A percentile compares a stretch with the other conserved stretches of the same genome.
These are phyloP conservation scores for Sinocyclocheilus grahami DNA, from an alignment of 2,113 vertebrate species.

Conservation along the genomic window DNA sequence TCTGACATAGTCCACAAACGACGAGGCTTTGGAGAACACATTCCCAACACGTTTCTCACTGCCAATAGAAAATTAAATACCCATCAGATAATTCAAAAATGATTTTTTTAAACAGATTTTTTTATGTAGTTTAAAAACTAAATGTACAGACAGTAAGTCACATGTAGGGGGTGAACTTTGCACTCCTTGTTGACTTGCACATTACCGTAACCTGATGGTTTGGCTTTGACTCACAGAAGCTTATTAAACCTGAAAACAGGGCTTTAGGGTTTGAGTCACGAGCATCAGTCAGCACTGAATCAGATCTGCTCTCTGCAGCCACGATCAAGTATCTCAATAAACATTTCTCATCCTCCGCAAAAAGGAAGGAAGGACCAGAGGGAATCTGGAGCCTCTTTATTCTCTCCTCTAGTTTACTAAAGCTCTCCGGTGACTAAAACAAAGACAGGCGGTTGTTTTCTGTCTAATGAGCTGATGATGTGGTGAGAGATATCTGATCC, in stretches of 20 bases:
- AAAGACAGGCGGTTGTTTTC: conserved; percentile 5
- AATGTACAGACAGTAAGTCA: not conserved
- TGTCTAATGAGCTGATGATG: conserved; percentile 34
- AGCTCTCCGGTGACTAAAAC: not conserved
- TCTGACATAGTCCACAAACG: conserved; percentile 89
- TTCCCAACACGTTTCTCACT: conserved; percentile 91
- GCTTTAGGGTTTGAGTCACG: conserved; percentile 30
- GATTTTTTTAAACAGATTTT: too few species aligned
- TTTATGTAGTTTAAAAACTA: not conserved
- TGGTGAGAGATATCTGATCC: conserved; percentile 17
- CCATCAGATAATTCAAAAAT: not conserved
- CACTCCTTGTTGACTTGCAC: not conserved
- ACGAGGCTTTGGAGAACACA: conserved; percentile 87
- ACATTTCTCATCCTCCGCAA: conserved; percentile 22
- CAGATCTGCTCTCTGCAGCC: conserved; percentile 2
- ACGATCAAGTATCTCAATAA: conserved; percentile 35
- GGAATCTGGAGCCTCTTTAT: conserved; percentile 18
- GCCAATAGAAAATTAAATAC: conserved; percentile 59
- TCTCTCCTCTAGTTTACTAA: not conserved
- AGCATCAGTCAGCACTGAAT: conserved; percentile 7
- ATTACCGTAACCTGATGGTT: conserved; percentile 18
- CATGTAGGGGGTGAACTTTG: not conserved
- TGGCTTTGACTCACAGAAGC: conserved; percentile 5
- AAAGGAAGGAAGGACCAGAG: not conserved
- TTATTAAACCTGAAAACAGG: conserved; percentile 15